phyloP scores from a whole-genome alignment of 2,888 invertebrate species.

The Caradrina clavipalpis region DNA sequence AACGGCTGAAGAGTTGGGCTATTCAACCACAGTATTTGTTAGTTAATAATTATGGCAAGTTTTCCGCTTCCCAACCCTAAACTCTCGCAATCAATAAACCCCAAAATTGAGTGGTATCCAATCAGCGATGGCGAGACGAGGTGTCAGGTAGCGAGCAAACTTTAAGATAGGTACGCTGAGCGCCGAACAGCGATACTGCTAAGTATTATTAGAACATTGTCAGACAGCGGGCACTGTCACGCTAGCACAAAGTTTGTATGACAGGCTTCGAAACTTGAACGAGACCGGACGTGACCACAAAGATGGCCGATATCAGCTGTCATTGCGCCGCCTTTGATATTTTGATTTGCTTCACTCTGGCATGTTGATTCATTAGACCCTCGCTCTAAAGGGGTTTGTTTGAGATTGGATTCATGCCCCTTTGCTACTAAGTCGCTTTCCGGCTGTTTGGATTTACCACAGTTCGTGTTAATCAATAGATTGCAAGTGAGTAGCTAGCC shows the following conservation, averaged over 20 bases:
- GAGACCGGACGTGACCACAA: conserved; percentile 61
- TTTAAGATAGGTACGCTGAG: conserved; percentile 70
- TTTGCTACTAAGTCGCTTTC: conserved; percentile 9
- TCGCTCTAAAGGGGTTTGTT: conserved; percentile 26
- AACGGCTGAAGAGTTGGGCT: neutral
- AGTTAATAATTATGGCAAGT: conserved; percentile 53
- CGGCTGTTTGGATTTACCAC: conserved; percentile 16
- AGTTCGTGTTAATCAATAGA: conserved; percentile 17
- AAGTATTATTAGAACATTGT: conserved; percentile 71
- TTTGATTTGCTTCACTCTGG: conserved; percentile 51
- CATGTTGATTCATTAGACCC: conserved; percentile 53
- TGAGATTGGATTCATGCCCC: conserved; percentile 20
- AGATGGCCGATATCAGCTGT: conserved; percentile 68
- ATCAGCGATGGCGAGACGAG: conserved; percentile 66
- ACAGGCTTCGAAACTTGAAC: conserved; percentile 72
- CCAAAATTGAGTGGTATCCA: conserved; percentile 71
- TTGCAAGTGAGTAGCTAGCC: neutral
- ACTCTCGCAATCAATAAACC: conserved; percentile 72
- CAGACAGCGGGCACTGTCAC: conserved; percentile 64
- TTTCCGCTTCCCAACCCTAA: conserved; percentile 60
- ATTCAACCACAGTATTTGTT: conserved; percentile 47
- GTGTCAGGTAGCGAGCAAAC: conserved; percentile 75
- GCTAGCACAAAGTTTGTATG: conserved; percentile 72
- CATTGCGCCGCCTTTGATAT: conserved; percentile 58
- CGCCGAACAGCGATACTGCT: conserved; percentile 64